Percentiles rank a stretch among this genome's conserved stretches.
Evolutionary conservation across 1,140 invertebrate genomes (phyloP).

Genomic region (Acyrthosiphon pisum): DNA sequence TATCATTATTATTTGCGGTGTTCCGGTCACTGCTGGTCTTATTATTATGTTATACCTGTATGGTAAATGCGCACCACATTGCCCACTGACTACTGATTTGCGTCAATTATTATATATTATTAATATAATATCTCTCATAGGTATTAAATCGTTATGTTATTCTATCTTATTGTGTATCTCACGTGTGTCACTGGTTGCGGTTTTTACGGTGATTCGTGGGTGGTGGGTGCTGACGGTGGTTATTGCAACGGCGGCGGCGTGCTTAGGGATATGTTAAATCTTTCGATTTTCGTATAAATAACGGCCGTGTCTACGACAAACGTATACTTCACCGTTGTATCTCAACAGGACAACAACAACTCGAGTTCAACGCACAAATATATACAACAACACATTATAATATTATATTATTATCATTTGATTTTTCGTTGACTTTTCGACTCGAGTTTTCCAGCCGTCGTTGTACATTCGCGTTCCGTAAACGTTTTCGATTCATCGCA

Average conservation of each 20-base stretch:
- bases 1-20: neutral
- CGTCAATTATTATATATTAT: neutral
- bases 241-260: neutral
- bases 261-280: neutral
- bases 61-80: neutral
- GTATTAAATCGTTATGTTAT: neutral
- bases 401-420: neutral
- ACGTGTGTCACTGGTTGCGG: neutral
- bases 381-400: too few relatives aligned
- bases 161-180: neutral
- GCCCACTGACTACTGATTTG: neutral
- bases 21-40: neutral
- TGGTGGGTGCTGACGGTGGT: too few relatives aligned
- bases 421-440: neutral
- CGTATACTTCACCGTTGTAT: neutral
- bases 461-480: neutral
- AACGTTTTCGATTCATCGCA: neutral
- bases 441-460: neutral
- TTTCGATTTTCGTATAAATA: slow-evolving; percentile 29
- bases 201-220: neutral
- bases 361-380: neutral
- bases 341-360: neutral
- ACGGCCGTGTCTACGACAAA: neutral
- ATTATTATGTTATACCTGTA: neutral
- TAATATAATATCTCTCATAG: neutral